Percentiles rank a stretch among this genome's conserved stretches.
phyloP scores from a whole-genome alignment of 2,888 invertebrate genomes.

The Macrosiphum euphorbiae region DNA sequence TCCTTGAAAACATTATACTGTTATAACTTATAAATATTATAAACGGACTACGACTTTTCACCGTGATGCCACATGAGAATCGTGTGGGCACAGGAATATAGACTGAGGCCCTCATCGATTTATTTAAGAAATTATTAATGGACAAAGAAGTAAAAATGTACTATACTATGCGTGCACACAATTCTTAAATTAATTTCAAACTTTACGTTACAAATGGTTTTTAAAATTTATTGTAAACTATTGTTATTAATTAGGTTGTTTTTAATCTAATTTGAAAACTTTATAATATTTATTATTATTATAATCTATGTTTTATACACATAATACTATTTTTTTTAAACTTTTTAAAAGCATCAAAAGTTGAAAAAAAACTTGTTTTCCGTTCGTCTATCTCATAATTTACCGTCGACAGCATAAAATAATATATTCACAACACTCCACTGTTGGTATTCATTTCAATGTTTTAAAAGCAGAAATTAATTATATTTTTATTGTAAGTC shows the following conservation, averaged over 20 bases:
- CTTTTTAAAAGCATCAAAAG: background rate
- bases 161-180: background rate
- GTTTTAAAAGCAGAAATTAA: background rate
- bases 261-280: slow-evolving; percentile 22
- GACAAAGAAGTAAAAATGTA: background rate
- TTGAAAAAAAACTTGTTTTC: background rate
- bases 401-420: background rate
- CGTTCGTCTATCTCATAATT: background rate
- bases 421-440: background rate
- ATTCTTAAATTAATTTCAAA: slow-evolving; percentile 21
- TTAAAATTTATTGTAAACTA: background rate
- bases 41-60: background rate
- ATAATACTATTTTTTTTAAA: background rate
- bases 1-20: background rate
- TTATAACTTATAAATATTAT: background rate
- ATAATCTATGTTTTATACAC: too few species aligned
- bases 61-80: background rate
- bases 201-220: background rate
- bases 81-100: background rate
- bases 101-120: background rate
- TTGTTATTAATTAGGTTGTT: background rate
- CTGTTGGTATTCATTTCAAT: background rate
- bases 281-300: background rate
- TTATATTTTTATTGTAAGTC: background rate
- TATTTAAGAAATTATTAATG: background rate